A percentile compares a stretch with the other conserved stretches of the same genome.
phyloP scores from a whole-genome alignment of 2,113 vertebrate species.

The Piprites chloris region DNA sequence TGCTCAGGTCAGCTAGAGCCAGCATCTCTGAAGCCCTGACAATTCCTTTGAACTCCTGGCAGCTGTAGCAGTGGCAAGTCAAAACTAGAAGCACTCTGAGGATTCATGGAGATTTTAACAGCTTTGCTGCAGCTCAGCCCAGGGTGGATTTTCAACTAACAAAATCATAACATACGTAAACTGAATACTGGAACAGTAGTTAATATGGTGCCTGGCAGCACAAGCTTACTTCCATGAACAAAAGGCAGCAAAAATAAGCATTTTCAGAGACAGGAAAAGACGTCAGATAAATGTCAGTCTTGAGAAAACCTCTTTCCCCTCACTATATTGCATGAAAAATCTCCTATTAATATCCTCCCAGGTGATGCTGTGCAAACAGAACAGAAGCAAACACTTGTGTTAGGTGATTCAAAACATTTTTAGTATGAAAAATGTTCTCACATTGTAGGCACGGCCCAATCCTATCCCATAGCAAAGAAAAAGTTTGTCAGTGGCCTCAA shows the following conservation, averaged over 20 bases:
- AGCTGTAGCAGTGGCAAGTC: conserved; percentile 1
- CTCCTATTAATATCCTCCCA: background rate
- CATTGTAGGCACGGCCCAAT: background rate
- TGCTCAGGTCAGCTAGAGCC: conserved; percentile 39
- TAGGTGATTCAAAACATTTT: background rate
- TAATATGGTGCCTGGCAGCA: background rate
- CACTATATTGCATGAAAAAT: background rate
- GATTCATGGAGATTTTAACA: background rate
- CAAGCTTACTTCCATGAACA: background rate
- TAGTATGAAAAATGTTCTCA: background rate
- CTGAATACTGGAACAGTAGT: background rate
- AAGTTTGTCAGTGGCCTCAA: background rate
- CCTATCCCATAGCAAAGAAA: background rate
- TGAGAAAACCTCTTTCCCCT: background rate
- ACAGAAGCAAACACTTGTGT: background rate
- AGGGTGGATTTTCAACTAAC: background rate
- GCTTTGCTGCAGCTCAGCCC: background rate
- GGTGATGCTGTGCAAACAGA: background rate
- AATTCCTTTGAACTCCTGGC: conserved; percentile 26
- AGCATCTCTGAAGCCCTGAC: background rate
- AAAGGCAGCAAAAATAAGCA: conserved; percentile 21
- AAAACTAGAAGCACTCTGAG: conserved; percentile 14
- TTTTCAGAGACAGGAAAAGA: background rate
- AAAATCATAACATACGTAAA: background rate
- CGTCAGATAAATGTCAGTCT: background rate